Evolutionary conservation across 37 sponge, comb jelly and placozoan species (phyloP).

Genomic region (Spongilla lacustris): DNA sequence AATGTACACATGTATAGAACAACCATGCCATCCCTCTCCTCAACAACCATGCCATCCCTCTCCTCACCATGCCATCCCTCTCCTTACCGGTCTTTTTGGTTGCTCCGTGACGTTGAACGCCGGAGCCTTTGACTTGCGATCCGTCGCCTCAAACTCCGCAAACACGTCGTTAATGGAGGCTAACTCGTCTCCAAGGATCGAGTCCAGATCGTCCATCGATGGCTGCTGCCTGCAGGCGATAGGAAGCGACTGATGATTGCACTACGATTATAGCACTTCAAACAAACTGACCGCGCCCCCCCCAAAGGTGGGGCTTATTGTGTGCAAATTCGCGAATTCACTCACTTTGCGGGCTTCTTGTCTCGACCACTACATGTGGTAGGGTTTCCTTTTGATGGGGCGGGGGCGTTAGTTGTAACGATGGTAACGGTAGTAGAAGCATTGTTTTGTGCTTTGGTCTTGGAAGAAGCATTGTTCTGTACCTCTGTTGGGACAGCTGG

Average conservation of each 20-base stretch:
- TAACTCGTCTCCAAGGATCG: constrained; percentile 33
- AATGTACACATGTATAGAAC: too few species aligned
- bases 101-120: neutral
- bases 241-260: too few species aligned
- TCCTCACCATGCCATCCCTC: too few species aligned
- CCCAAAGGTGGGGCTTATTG: neutral
- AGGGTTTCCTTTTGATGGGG: neutral
- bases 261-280: too few species aligned
- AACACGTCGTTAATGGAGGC: constrained; percentile 52
- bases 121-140: constrained; percentile 13
- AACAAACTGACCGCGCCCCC: neutral
- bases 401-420: neutral
- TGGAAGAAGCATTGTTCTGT: neutral
- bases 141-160: constrained; percentile 44
- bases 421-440: neutral
- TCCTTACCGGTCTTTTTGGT: neutral
- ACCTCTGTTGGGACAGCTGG: neutral
- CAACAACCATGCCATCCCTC: too few species aligned
- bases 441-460: neutral
- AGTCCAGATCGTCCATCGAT: constrained; percentile 32
- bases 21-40: too few species aligned
- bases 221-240: neutral
- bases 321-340: neutral
- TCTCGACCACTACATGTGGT: neutral
- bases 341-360: neutral